Percentiles rank a stretch among this genome's conserved stretches.
Evolutionary conservation across 2,113 vertebrate genomes (phyloP).

Genomic region (Indicator maculatus): DNA sequence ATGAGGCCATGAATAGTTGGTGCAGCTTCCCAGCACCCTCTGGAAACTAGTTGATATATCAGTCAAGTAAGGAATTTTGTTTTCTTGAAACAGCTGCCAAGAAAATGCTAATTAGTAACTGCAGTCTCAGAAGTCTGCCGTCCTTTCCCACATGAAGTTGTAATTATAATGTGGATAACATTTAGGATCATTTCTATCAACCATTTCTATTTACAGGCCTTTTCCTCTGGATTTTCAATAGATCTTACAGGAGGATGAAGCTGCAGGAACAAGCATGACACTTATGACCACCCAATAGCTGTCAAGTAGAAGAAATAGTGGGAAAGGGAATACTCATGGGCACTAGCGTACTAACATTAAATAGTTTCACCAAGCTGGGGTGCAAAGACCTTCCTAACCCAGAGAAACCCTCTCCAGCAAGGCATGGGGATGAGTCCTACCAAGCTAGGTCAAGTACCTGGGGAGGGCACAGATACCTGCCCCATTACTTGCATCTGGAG

Average conservation of each 20-base stretch:
- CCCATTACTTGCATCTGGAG: neutral
- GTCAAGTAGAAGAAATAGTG: neutral
- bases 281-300: neutral
- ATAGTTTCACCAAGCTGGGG: neutral
- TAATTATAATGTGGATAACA: neutral
- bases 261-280: neutral
- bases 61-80: neutral
- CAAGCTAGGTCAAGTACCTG: fast-evolving
- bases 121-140: neutral
- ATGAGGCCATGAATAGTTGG: neutral
- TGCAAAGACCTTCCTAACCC: neutral
- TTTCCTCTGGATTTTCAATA: neutral
- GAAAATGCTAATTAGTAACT: neutral
- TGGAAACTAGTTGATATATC: neutral
- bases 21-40: neutral
- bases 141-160: neutral
- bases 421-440: neutral
- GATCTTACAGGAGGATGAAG: neutral
- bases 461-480: no score
- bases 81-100: neutral
- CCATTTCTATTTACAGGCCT: fast-evolving
- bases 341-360: neutral
- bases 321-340: neutral
- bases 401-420: neutral
- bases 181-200: neutral